Evolutionary conservation across 2,888 invertebrate species (phyloP).

Genomic region (Lepidocyrtoides sp.): DNA sequence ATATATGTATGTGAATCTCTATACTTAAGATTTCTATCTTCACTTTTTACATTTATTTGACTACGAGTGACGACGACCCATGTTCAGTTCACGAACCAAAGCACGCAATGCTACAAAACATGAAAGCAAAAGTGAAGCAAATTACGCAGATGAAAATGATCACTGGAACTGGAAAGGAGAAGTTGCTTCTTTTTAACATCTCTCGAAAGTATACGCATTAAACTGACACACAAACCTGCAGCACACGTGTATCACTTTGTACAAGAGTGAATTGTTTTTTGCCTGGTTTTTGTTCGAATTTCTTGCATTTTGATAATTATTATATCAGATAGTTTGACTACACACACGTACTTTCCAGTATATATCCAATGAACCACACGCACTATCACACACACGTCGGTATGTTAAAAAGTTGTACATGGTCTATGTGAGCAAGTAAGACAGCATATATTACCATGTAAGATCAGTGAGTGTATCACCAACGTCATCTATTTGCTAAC

Average conservation of each 20-base stretch:
- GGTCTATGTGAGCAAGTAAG: neutral
- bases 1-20: neutral
- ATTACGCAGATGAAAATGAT: neutral
- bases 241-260: neutral
- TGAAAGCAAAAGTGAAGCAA: neutral
- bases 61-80: constrained; percentile 15
- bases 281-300: neutral
- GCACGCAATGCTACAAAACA: constrained; percentile 16
- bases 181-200: neutral
- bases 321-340: constrained; percentile 62
- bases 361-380: constrained; percentile 62
- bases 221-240: neutral
- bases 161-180: neutral
- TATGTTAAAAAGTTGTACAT: neutral
- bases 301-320: constrained; percentile 59
- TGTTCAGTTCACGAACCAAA: constrained; percentile 24
- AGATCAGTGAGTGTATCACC: neutral
- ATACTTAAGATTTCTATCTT: neutral
- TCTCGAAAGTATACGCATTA: neutral
- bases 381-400: constrained; percentile 13
- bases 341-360: constrained; percentile 4
- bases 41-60: neutral
- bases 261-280: constrained; percentile 27
- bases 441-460: constrained; percentile 43
- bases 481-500: constrained; percentile 2